These are phyloP conservation scores for Gadopsis bispinosus DNA, from an alignment of 2,797 vertebrate species.

Conservation along the genomic window DNA sequence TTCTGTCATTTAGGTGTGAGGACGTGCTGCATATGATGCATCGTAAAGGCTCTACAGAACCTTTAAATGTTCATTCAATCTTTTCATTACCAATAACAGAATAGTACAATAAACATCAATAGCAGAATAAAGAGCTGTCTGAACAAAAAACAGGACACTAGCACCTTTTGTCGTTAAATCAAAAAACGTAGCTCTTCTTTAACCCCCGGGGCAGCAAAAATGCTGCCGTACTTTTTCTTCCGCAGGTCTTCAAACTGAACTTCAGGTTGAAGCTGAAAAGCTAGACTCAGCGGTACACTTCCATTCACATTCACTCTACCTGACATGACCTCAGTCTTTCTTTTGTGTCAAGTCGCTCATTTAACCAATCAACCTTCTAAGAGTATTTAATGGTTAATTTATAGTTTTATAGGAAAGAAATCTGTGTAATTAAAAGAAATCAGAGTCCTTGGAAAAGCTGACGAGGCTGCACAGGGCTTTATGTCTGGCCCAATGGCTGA, in stretches of 20 bases:
- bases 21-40: background rate
- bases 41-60: background rate
- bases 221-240: background rate
- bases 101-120: background rate
- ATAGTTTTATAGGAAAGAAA: constrained; percentile 22
- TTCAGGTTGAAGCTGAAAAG: constrained; percentile 12
- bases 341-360: constrained; percentile 29
- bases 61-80: background rate
- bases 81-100: no score
- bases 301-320: constrained; percentile 13
- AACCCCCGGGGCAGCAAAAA: background rate
- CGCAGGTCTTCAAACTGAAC: constrained; percentile 7
- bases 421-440: constrained; percentile 1
- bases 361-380: constrained; percentile 17
- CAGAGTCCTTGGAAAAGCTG: constrained; percentile 20
- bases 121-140: background rate
- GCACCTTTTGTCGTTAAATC: background rate
- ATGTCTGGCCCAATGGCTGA: constrained; percentile 26
- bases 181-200: background rate
- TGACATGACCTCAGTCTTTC: constrained; percentile 22
- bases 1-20: no score
- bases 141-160: background rate
- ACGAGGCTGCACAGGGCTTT: background rate
- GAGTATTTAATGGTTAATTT: constrained; percentile 25
- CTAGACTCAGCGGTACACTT: background rate